Evolutionary conservation across 2,797 vertebrate genomes (phyloP), one percentile per base, ranked within the genome.

Genomic region (Phrynocephalus guinanensis): DNA sequence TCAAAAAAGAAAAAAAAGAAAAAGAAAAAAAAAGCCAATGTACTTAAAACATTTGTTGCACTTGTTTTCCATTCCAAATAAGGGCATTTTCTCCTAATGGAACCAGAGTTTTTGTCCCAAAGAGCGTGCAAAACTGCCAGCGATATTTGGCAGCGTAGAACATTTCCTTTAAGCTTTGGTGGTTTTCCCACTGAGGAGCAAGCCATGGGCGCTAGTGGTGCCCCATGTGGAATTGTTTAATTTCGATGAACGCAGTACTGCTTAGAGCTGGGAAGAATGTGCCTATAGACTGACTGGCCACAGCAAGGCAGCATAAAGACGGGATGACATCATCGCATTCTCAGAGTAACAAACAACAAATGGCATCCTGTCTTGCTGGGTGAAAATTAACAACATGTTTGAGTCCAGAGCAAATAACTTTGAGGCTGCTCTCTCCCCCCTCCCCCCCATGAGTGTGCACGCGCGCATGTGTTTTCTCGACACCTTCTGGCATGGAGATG

Each of bases 251-350:
- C 87, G 84, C 76, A 94, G 72, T 70, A 89, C 93, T 93, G 92
- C 96, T 96, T 97, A 96, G 95, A 96, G 94, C 95, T 93, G 93
- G 92, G 95, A 96, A 96, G 92, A 95, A 95, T 95, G 96, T 97
- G 96, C 94, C 93, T 91, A 90, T 93, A 93, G 94, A 93, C 91
- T 87, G 50, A 93, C 95, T 95, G 93, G 92, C 92, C 96, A 94
- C 90, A 94, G 91, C 91, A 92, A 89, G 67, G 68, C 95, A 92
- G 93, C 91, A 94, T 93, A 94, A 90, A 95, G 92, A 92, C 95
- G 94, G 38, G 93, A 95, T 97, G 97, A 97, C 97, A 96, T 97
- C 96, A 97, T 70, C 18, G 24, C 93, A 91, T 95, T 92, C 94
- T 93, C 90, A 92, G 89, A 87, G 90, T 84, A 94, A 96, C 94